A percentile compares a stretch with the other conserved stretches of the same genome.
Conservation (phyloP, 1,140 invertebrate genomes). For the Dolichoris vasculosae region DNA sequence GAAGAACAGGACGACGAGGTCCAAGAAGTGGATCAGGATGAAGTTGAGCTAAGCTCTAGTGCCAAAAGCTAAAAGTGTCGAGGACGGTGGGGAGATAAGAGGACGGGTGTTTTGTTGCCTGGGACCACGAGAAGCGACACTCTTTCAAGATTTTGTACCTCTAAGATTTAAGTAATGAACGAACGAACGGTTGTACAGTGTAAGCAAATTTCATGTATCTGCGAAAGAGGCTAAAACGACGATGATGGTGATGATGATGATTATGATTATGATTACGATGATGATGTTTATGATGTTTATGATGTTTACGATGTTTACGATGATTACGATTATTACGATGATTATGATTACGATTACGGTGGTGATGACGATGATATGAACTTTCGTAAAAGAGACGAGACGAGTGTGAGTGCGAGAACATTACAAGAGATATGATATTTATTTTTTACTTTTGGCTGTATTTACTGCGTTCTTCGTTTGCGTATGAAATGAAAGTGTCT, state of each 20-base stretch:
- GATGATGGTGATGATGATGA: too few species aligned
- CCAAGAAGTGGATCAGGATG: slow-evolving; percentile 53
- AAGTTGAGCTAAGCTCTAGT: slow-evolving; percentile 58
- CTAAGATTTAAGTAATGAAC: slow-evolving; percentile 40
- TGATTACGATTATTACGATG: too few species aligned
- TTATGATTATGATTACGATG: too few species aligned
- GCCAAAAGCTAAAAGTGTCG: slow-evolving; percentile 66
- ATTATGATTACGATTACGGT: too few species aligned
- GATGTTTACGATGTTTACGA: too few species aligned
- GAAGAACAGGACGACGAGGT: not conserved
- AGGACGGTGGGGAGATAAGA: slow-evolving; percentile 24
- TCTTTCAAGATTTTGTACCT: slow-evolving; percentile 52
- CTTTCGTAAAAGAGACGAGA: slow-evolving; percentile 19
- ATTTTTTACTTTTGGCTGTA: slow-evolving; percentile 45
- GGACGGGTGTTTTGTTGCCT: slow-evolving; percentile 44
- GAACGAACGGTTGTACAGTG: slow-evolving; percentile 40
- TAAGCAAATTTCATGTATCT: slow-evolving; percentile 31
- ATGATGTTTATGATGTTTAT: too few species aligned
- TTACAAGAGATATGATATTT: slow-evolving; percentile 27
- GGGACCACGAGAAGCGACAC: slow-evolving; percentile 57
- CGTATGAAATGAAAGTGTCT: not conserved
- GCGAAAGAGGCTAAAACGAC: slow-evolving; percentile 44
- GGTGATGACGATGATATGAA: too few species aligned
- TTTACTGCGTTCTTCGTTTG: slow-evolving; percentile 31
- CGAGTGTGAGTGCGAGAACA: slow-evolving; percentile 26